A percentile compares a stretch with the other conserved stretches of the same genome.
phyloP scores from a whole-genome alignment of 2,113 vertebrate species.

The Corythornis madagascariensis region DNA sequence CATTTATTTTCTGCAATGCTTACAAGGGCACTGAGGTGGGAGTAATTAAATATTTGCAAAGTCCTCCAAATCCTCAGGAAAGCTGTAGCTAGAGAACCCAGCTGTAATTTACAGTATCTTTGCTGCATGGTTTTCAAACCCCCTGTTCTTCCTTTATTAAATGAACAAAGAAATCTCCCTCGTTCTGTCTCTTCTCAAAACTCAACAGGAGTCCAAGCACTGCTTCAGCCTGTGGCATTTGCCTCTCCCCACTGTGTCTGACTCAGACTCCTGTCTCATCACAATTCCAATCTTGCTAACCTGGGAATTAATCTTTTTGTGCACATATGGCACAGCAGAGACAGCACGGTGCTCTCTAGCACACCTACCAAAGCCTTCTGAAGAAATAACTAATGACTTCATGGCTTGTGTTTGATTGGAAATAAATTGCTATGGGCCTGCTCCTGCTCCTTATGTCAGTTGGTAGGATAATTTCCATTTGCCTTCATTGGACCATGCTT shows the following conservation, averaged over 20 bases:
- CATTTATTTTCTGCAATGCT: constrained; percentile 2
- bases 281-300: constrained; percentile 27
- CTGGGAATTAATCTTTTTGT: constrained; percentile 59
- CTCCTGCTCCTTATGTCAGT: neutral
- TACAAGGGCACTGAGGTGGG: neutral
- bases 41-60: constrained; percentile 36
- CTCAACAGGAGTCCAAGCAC: neutral
- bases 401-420: constrained; percentile 22
- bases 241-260: constrained; percentile 32
- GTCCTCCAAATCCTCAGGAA: constrained; percentile 3
- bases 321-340: constrained; percentile 14
- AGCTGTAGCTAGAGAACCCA: neutral
- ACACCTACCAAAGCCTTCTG: constrained; percentile 34
- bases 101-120: neutral
- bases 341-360: neutral
- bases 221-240: constrained; percentile 18
- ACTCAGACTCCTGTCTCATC: constrained; percentile 51
- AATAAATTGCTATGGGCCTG: constrained; percentile 20
- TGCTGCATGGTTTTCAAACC: neutral
- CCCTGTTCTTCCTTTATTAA: neutral
- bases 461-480: neutral
- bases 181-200: neutral
- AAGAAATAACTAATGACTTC: constrained; percentile 46
- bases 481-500: neutral
- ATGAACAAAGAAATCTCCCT: neutral